Evolutionary conservation across 2,888 invertebrate species (phyloP).

Genomic region (Ctena decussata): DNA sequence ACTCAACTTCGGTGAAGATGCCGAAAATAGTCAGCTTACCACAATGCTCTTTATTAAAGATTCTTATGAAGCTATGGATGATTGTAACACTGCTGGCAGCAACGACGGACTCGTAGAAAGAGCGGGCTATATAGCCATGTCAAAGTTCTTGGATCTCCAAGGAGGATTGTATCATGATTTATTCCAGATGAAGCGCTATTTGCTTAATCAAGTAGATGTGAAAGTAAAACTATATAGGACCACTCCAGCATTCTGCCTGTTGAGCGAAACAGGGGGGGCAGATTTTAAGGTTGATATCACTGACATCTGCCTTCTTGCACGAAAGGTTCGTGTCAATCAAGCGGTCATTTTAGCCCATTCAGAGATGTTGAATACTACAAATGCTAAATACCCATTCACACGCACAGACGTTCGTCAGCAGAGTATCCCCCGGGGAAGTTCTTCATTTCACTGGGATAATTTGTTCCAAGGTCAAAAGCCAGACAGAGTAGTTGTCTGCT

Average conservation of each 20-base stretch:
- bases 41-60: conserved; percentile 22
- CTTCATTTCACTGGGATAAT: conserved; percentile 34
- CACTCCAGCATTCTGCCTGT: conserved; percentile 21
- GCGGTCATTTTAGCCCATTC: conserved; percentile 14
- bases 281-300: conserved; percentile 22
- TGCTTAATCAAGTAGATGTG: conserved; percentile 25
- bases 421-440: conserved; percentile 15
- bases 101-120: conserved; percentile 3
- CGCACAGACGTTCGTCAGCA: conserved; percentile 14
- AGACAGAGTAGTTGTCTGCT: conserved; percentile 41
- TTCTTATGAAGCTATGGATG: not conserved
- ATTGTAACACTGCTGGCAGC: not conserved
- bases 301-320: conserved; percentile 2
- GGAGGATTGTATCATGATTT: conserved; percentile 16
- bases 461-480: conserved; percentile 46
- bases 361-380: conserved; percentile 22
- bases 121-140: not conserved
- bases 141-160: not conserved
- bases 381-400: conserved; percentile 36
- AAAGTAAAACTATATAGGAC: conserved; percentile 32
- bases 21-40: not conserved
- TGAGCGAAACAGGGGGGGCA: conserved; percentile 2
- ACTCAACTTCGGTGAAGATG: conserved; percentile 11
- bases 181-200: conserved; percentile 19
- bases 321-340: conserved; percentile 12